A percentile compares a stretch with the other conserved stretches of the same genome.
These are phyloP conservation scores for Drosophila trapezifrons DNA, from an alignment of 1,140 invertebrate species.

Conservation along the genomic window DNA sequence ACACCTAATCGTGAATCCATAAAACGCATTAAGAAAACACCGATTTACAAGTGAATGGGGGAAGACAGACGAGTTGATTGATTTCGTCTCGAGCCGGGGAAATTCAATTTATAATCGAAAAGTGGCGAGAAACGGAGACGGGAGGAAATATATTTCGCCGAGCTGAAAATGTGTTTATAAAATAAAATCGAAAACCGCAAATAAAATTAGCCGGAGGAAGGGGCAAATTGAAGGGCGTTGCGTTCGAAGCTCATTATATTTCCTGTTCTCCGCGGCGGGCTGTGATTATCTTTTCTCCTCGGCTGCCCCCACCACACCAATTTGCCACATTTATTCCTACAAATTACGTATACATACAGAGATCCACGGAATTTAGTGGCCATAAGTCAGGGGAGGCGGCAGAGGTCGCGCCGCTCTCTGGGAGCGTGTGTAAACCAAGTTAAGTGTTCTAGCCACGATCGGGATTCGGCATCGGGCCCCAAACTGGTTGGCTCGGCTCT, in stretches of 20 bases:
- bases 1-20: slow-evolving; percentile 57
- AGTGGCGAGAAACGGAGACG: not conserved
- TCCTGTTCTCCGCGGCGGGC: slow-evolving; percentile 54
- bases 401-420: slow-evolving; percentile 47
- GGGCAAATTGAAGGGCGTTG: slow-evolving; percentile 72
- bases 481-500: slow-evolving; percentile 50
- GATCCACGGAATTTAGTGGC: slow-evolving; percentile 58
- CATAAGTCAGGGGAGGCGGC: slow-evolving; percentile 48
- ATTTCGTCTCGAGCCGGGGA: slow-evolving; percentile 55
- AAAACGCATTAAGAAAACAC: slow-evolving; percentile 58
- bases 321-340: slow-evolving; percentile 17
- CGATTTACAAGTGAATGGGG: slow-evolving; percentile 48
- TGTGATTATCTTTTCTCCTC: slow-evolving; percentile 40
- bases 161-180: slow-evolving; percentile 58
- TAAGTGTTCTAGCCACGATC: slow-evolving; percentile 50
- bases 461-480: too few relatives aligned
- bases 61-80: slow-evolving; percentile 57
- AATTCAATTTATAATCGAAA: slow-evolving; percentile 69
- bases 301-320: slow-evolving; percentile 17
- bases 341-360: slow-evolving; percentile 4
- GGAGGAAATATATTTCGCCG: slow-evolving; percentile 11
- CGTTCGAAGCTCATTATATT: slow-evolving; percentile 68
- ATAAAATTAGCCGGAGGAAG: slow-evolving; percentile 63
- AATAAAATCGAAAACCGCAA: slow-evolving; percentile 75
- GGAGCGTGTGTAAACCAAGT: slow-evolving; percentile 47